These are phyloP conservation scores for Pocillopora grandis DNA, from an alignment of 92 coral and sea anemone genomes.

Conservation along the genomic window DNA sequence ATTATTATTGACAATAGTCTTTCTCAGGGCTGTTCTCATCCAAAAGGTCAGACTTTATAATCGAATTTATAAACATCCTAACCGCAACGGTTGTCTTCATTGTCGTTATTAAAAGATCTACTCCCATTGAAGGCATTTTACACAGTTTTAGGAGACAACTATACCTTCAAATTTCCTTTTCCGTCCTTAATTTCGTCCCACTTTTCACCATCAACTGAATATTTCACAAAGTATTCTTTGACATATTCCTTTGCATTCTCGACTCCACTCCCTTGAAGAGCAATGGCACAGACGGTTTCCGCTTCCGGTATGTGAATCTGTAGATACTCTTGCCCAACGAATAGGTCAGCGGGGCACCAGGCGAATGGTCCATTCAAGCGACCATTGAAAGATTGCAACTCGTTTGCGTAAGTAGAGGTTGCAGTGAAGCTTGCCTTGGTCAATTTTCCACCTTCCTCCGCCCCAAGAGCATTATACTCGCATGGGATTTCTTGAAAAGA, in stretches of 20 bases:
- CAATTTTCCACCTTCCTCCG: constrained; percentile 4
- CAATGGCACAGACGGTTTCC: constrained; percentile 11
- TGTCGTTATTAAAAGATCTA: not conserved
- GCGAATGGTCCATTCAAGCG: constrained; percentile 9
- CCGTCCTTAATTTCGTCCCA: constrained; percentile 7
- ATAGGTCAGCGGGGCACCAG: not conserved
- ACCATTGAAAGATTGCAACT: not conserved
- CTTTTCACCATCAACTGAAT: not conserved
- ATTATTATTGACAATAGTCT: too few species aligned
- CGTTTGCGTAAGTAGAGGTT: not conserved
- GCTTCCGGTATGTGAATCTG: constrained; percentile 14
- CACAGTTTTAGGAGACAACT: not conserved
- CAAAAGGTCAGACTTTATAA: too few species aligned
- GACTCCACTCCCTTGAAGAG: constrained; percentile 23
- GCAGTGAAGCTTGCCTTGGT: constrained; percentile 6
- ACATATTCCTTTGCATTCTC: not conserved
- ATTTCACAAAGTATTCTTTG: not conserved
- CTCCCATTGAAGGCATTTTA: not conserved
- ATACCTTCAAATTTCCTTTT: constrained; percentile 25
- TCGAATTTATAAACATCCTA: too few species aligned
- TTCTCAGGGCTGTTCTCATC: too few species aligned
- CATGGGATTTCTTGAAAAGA: too few species aligned
- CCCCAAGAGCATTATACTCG: constrained; percentile 1
- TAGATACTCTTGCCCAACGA: not conserved
- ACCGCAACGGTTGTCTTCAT: too few species aligned